Evolutionary conservation across 2,113 vertebrate species (phyloP), one percentile per base, ranked within the genome.

Genomic region (Rhegmatorhina hoffmannsi): DNA sequence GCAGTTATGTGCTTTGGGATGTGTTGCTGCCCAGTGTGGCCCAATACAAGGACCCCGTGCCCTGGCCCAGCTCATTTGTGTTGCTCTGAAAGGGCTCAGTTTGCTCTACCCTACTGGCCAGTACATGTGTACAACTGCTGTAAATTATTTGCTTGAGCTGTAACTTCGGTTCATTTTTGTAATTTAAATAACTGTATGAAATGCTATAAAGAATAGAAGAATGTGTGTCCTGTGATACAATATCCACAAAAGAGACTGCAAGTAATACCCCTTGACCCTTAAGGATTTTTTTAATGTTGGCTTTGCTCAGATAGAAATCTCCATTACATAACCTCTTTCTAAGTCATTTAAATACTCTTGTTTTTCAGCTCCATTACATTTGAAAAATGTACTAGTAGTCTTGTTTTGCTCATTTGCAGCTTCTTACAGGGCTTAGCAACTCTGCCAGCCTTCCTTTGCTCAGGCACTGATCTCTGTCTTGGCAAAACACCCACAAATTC

Each of bases 41-140:
- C 24, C 1, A 1, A 5, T 25, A 5, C 4, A 10, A 1, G 1
- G 63, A 10, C 25, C 2, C 43, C 0, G 0, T 60, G 40, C 63
- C 72, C 64, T 73, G 59, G 50, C 15, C 50, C n/a, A 66, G 40
- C 46, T 81, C 14, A 3, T 0, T 1, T 29, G n/a, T 52, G 74
- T 74, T 74, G 28, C 36, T 73, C 46, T 62, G 58, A 26, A 56
- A 56, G 55, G 29, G 18, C 53, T 47, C 55, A 1, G 12, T 56
- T 70, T 63, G 34, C 38, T 17, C 12, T 17, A 7, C 52, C 63
- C 33, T 33, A 13, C 53, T 13, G 49, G 17, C 44, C 31, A 79
- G 28, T 58, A 25, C 68, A 20, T 6, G 3, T 43, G 14, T 43
- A 67, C 23, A 66, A 24, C 50, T 77, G 43, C 16, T 78, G 20